phyloP scores from a whole-genome alignment of 2,797 vertebrate genomes.

The Acomys russatus region DNA sequence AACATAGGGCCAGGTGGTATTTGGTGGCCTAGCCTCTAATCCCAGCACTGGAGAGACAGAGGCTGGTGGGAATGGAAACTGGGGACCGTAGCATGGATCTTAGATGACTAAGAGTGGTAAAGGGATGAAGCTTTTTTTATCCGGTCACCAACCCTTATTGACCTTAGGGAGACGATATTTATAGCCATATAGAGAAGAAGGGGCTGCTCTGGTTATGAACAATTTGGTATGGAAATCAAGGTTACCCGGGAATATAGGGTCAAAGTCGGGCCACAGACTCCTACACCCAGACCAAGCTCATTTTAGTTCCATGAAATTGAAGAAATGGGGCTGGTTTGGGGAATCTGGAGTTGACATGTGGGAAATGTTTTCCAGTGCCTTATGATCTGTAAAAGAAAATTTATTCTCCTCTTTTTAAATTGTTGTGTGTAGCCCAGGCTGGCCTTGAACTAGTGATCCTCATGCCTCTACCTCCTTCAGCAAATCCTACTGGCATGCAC shows the following conservation, averaged over 20 bases:
- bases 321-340: not conserved
- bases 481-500: too few species aligned
- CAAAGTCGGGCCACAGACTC: not conserved
- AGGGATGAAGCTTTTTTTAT: not conserved
- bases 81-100: not conserved
- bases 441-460: too few species aligned
- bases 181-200: not conserved
- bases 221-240: slow-evolving; percentile 14
- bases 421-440: too few species aligned
- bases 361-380: not conserved
- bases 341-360: not conserved
- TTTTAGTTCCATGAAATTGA: slow-evolving; percentile 21
- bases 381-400: not conserved
- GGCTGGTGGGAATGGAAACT: slow-evolving; percentile 5
- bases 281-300: not conserved
- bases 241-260: not conserved
- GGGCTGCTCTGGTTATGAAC: not conserved
- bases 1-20: not conserved
- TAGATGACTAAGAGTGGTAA: slow-evolving; percentile 29
- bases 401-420: too few species aligned
- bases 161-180: not conserved
- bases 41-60: not conserved
- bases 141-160: not conserved
- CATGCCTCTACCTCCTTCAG: too few species aligned
- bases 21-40: not conserved